Evolutionary conservation across 30 jellyfish, hydroid and myxozoan species (phyloP).

Genomic region (Chrysaora quinquecirrha): DNA sequence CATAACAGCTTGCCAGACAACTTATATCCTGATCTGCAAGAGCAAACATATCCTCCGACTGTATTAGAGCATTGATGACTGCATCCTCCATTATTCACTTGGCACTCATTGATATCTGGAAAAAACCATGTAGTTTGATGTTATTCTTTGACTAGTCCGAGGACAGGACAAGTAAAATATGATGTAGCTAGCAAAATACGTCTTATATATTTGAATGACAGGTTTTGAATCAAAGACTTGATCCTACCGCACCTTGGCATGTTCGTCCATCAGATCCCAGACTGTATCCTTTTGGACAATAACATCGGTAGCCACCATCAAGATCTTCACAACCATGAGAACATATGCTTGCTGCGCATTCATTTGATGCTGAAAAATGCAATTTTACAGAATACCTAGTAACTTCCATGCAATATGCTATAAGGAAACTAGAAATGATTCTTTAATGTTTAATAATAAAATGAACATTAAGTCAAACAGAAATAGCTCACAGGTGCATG

Average conservation of each 20-base stretch:
- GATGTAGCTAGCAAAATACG: too few relatives aligned
- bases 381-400: too few relatives aligned
- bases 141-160: too few relatives aligned
- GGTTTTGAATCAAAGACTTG: too few relatives aligned
- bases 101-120: constrained; percentile 87
- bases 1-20: constrained; percentile 45
- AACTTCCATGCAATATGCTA: too few relatives aligned
- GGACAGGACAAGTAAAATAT: too few relatives aligned
- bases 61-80: constrained; percentile 69
- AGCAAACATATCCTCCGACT: constrained; percentile 75
- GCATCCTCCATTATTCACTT: constrained; percentile 72
- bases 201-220: too few relatives aligned
- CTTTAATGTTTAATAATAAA: too few relatives aligned
- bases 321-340: constrained; percentile 90
- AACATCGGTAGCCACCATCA: constrained; percentile 83
- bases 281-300: constrained; percentile 88
- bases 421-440: too few relatives aligned
- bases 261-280: constrained; percentile 64
- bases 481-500: constrained; percentile 71
- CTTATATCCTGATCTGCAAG: constrained; percentile 65
- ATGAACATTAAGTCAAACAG: neutral
- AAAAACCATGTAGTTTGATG: too few relatives aligned
- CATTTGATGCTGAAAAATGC: constrained; percentile 64
- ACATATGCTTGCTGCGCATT: constrained; percentile 70
- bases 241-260: constrained; percentile 72